A percentile compares a stretch with the other conserved stretches of the same genome.
phyloP scores from a whole-genome alignment of 1,140 invertebrate species.

The Drosophila bocqueti region DNA sequence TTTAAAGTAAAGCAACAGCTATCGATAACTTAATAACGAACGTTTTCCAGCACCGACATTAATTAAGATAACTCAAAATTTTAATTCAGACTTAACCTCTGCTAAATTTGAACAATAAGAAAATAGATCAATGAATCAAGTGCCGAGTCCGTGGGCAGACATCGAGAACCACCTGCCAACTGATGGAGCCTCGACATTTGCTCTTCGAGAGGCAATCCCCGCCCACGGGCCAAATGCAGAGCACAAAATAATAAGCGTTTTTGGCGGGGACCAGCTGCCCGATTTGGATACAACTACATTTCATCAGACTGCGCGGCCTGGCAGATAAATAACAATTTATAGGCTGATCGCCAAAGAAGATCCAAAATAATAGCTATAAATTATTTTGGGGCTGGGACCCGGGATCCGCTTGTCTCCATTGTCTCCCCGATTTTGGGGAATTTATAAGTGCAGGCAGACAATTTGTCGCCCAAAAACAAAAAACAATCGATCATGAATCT shows the following conservation, averaged over 20 bases:
- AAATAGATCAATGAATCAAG: constrained; percentile 9
- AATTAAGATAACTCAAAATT: not conserved
- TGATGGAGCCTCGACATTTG: constrained; percentile 10
- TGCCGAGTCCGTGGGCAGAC: constrained; percentile 7
- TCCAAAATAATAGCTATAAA: constrained; percentile 59
- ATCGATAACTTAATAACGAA: not conserved
- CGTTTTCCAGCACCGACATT: not conserved
- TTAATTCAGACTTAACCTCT: not conserved
- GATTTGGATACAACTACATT: constrained; percentile 60
- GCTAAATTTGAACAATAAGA: constrained; percentile 6
- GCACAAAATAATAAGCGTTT: constrained; percentile 13
- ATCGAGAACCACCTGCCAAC: constrained; percentile 30
- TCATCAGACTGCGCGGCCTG: constrained; percentile 31
- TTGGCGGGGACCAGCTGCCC: constrained; percentile 62
- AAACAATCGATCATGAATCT: constrained; percentile 30
- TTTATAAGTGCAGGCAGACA: constrained; percentile 22
- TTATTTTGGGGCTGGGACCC: constrained; percentile 32
- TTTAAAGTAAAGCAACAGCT: no score
- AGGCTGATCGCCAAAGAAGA: constrained; percentile 54
- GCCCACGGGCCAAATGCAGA: constrained; percentile 41
- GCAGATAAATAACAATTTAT: constrained; percentile 63
- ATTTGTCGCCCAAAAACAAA: constrained; percentile 47
- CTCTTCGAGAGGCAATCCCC: constrained; percentile 45
- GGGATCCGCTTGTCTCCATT: constrained; percentile 22
- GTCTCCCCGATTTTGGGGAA: constrained; percentile 26